Conservation (phyloP, 1,140 invertebrate genomes). For the Nasonia longicornis region DNA sequence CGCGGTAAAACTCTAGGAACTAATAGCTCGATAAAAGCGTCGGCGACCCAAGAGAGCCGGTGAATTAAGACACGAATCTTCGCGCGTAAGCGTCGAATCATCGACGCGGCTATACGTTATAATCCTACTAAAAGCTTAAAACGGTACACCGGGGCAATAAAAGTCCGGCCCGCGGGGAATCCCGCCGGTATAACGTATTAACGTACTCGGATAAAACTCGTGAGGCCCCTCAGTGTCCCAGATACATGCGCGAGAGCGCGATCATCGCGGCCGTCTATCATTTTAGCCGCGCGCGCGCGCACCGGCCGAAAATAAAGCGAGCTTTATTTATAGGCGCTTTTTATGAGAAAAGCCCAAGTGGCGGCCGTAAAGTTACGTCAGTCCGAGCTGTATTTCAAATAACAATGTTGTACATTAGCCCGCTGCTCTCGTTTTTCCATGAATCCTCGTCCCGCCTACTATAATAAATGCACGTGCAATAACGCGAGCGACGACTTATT, state of each 20-base stretch:
- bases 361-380: constrained; percentile 57
- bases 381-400: constrained; percentile 52
- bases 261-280: constrained; percentile 46
- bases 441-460: constrained; percentile 42
- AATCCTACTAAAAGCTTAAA: too few relatives aligned
- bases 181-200: not conserved
- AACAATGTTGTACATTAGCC: constrained; percentile 50
- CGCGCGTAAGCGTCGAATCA: not conserved
- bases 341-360: constrained; percentile 56
- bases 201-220: too few relatives aligned
- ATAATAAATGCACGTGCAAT: constrained; percentile 42
- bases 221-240: constrained; percentile 14
- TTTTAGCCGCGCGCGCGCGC: constrained; percentile 36
- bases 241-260: not conserved
- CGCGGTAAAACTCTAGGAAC: not conserved
- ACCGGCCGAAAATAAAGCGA: constrained; percentile 50
- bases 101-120: too few relatives aligned
- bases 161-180: too few relatives aligned
- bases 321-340: constrained; percentile 58
- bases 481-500: constrained; percentile 48
- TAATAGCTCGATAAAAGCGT: not conserved
- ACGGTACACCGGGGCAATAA: too few relatives aligned
- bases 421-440: constrained; percentile 45
- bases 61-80: not conserved
- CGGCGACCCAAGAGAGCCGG: too few relatives aligned